These are phyloP conservation scores for Vidua chalybeata DNA, from an alignment of 2,113 vertebrate species.

Conservation along the genomic window DNA sequence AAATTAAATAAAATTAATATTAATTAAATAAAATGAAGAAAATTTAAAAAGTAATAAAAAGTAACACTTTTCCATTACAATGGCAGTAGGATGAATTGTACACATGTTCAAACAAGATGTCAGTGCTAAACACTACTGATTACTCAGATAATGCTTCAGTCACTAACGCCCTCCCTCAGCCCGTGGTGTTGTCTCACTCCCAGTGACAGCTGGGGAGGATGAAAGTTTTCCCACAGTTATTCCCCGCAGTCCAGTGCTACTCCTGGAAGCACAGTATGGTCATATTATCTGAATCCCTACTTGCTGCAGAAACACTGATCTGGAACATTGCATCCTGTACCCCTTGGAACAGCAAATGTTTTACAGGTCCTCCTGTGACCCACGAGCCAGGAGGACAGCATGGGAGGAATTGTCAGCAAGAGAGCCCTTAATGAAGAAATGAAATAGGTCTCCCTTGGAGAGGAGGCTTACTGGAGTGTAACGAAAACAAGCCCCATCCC, in stretches of 20 bases:
- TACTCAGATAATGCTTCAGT: neutral
- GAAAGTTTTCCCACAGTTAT: neutral
- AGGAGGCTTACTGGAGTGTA: constrained; percentile 43
- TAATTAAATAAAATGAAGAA: neutral
- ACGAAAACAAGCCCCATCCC: constrained; percentile 37
- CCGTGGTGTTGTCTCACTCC: neutral
- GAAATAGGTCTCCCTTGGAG: constrained; percentile 34
- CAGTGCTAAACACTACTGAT: neutral
- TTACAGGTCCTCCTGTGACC: neutral
- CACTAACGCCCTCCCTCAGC: neutral
- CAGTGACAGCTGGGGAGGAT: neutral
- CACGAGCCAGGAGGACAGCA: neutral
- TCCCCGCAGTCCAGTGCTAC: neutral
- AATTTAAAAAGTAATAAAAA: neutral
- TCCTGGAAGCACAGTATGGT: neutral
- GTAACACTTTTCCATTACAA: neutral
- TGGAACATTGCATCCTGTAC: neutral
- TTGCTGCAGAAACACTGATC: neutral
- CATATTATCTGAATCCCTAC: neutral
- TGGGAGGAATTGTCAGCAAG: neutral
- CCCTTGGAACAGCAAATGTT: neutral
- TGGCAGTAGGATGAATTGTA: neutral
- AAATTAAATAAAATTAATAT: neutral
- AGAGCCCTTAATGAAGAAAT: constrained; percentile 33
- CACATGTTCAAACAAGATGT: neutral